Conservation (phyloP, 1,140 invertebrate species). For the Octopus bimaculoides region DNA sequence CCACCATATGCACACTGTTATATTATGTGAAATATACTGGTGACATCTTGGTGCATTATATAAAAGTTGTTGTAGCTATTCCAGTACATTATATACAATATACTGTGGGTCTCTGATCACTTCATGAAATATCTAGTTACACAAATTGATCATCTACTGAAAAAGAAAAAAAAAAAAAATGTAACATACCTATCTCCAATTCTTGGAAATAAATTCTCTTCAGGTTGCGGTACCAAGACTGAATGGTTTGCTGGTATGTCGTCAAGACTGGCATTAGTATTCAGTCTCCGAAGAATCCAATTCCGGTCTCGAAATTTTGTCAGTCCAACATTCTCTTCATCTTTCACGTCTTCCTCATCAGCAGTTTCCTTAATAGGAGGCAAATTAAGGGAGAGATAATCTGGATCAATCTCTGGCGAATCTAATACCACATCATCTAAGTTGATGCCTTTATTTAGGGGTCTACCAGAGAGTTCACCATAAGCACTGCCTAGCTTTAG, state of each 20-base stretch:
- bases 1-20: no score
- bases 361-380: slow-evolving; percentile 48
- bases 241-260: slow-evolving; percentile 14
- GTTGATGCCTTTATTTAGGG: slow-evolving; percentile 20
- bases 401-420: slow-evolving; percentile 43
- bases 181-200: slow-evolving; percentile 43
- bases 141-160: not conserved
- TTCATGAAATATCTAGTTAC: no score
- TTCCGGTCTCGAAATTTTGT: slow-evolving; percentile 36
- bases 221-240: slow-evolving; percentile 40
- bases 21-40: no score
- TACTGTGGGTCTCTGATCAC: no score
- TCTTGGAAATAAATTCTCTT: slow-evolving; percentile 31
- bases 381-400: slow-evolving; percentile 50
- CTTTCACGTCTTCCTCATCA: slow-evolving; percentile 46
- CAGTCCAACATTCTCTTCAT: slow-evolving; percentile 8
- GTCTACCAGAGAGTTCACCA: no score
- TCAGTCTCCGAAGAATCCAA: slow-evolving; percentile 43
- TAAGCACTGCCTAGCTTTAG: not conserved
- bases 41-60: no score
- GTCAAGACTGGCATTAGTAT: not conserved
- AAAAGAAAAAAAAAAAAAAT: slow-evolving; percentile 3
- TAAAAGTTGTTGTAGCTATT: no score
- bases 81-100: no score
- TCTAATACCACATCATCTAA: slow-evolving; percentile 44